Evolutionary conservation across 2,797 vertebrate species (phyloP).

Genomic region (Oophaga sylvatica): DNA sequence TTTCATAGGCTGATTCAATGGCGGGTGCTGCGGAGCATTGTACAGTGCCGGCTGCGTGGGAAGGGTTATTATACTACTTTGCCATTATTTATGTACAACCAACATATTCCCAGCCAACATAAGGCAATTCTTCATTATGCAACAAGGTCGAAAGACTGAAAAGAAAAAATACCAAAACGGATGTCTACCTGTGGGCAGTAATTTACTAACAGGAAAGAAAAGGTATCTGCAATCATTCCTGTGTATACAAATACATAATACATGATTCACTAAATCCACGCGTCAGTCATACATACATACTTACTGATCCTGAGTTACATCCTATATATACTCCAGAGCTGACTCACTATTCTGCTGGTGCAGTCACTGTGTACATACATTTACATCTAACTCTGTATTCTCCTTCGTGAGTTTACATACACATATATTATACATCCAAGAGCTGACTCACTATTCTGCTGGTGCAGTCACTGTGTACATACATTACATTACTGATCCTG

Average conservation of each 20-base stretch:
- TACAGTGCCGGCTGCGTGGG: not conserved
- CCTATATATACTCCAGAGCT: not conserved
- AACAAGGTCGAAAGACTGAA: not conserved
- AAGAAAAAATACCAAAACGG: not conserved
- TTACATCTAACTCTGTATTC: too few relatives aligned
- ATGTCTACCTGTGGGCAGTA: not conserved
- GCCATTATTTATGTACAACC: not conserved
- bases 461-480: too few relatives aligned
- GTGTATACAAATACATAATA: too few relatives aligned
- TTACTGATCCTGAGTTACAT: slow-evolving; percentile 5
- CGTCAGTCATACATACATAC: too few relatives aligned
- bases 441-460: too few relatives aligned
- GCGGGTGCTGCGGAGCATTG: slow-evolving; percentile 2
- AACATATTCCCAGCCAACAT: not conserved
- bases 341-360: not conserved
- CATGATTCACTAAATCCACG: too few relatives aligned
- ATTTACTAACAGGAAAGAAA: not conserved
- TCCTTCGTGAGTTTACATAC: too few relatives aligned
- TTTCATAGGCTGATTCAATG: slow-evolving; percentile 36
- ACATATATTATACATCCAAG: too few relatives aligned
- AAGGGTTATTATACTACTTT: not conserved
- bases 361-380: not conserved
- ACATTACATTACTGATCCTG: too few relatives aligned
- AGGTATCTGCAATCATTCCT: not conserved
- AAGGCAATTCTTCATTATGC: not conserved